Evolutionary conservation across 2,113 vertebrate species (phyloP).

Genomic region (Petaurus breviceps): DNA sequence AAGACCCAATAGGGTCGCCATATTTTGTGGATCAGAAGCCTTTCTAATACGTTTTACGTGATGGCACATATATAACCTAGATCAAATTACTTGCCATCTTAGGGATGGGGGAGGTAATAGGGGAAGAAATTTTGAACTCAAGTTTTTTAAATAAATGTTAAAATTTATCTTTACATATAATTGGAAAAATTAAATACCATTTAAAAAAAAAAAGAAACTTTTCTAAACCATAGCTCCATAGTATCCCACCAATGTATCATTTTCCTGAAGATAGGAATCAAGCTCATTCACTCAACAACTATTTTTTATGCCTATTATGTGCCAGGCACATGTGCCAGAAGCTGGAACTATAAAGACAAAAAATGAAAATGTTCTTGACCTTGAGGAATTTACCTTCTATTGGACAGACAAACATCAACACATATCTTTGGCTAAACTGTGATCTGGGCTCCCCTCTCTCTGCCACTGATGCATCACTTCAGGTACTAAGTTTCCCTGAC

Average conservation of each 20-base stretch:
- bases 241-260: not conserved
- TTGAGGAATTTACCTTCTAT: not conserved
- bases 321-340: not conserved
- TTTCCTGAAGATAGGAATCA: not conserved
- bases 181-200: not conserved
- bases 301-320: not conserved
- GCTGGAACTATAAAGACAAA: not conserved
- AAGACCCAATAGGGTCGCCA: not conserved
- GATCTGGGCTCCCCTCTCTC: too few relatives aligned
- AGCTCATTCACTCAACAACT: not conserved
- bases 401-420: not conserved
- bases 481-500: too few relatives aligned
- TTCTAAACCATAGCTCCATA: not conserved
- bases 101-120: too few relatives aligned
- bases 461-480: too few relatives aligned
- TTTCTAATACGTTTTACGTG: not conserved
- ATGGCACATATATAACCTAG: not conserved
- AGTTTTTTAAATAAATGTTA: not conserved
- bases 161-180: not conserved
- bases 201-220: not conserved
- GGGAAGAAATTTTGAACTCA: not conserved
- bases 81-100: not conserved
- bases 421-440: too few relatives aligned
- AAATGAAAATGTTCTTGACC: not conserved
- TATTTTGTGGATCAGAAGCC: not conserved